Evolutionary conservation across 2,797 vertebrate species (phyloP), one percentile per base, ranked within the genome.

Genomic region (Hippocampus kuda): DNA sequence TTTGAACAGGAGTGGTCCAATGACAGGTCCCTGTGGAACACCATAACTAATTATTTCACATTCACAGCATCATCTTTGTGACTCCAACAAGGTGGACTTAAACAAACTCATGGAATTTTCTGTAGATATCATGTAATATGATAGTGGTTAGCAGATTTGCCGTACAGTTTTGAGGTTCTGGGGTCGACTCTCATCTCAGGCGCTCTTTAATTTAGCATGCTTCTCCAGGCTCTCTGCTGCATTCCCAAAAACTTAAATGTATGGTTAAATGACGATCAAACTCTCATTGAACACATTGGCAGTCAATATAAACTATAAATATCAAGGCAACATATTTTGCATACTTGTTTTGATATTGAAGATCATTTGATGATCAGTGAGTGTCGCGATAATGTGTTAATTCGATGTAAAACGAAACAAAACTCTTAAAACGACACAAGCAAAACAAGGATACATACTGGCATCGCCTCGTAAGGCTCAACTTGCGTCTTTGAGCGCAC

Each of bases 381-480:
- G 26, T 27, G 13, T 59, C 12, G 12, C 20, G 22, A 26, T 34
- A 18, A 34, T 60, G 34, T 60, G 18, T 60, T 15, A 13, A 60
- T 60, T 13, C 26, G 13, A 57, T 57, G 11, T 57, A 26, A 54
- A 27, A 26, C 1, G 22, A 42, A 63, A 38, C 41, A 6, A n/a
- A 63, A 44, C 12, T 41, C 22, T 64, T 42, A 5, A 64, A 64
- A 24, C 13, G 61, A 42, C 61, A 63, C 9, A 27, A 26, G 16
- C 63, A 65, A 65, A 26, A 24, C 63, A 65, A 26, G 26, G 63
- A 11, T 18, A 27, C 46, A 48, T 7, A 54, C 22, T 76, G 71
- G 72, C 78, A 75, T 75, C 67, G 42, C 73, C 68, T 72, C 65
- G 46, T 77, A 73, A 72, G 42, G 64, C 69, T 6, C 63, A 46